Evolutionary conservation across 2,888 invertebrate genomes (phyloP).

Genomic region (Diarsia dahlii): DNA sequence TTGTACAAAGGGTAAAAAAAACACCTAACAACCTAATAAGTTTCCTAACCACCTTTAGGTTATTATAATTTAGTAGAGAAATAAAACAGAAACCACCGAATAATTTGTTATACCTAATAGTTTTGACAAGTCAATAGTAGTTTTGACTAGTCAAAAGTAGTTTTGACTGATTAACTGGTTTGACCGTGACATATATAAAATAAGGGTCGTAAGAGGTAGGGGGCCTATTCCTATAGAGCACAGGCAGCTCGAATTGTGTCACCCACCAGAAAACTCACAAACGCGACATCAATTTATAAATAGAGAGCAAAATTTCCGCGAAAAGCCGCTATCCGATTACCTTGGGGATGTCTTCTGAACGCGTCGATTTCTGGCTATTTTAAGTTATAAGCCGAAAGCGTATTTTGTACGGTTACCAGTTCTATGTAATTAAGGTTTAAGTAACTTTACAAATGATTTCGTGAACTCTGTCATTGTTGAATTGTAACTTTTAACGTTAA

Average conservation of each 20-base stretch:
- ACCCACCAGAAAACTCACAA: constrained; percentile 76
- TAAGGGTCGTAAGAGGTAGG: background rate
- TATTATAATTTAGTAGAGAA: no score
- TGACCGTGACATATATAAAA: background rate
- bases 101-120: no score
- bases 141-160: no score
- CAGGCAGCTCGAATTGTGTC: constrained; percentile 72
- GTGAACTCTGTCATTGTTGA: no score
- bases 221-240: constrained; percentile 16
- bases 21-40: no score
- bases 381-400: constrained; percentile 68
- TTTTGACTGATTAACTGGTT: no score
- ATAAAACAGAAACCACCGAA: no score
- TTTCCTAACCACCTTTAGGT: no score
- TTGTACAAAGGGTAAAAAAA: no score
- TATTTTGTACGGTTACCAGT: background rate
- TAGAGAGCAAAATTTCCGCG: constrained; percentile 83
- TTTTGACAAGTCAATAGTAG: no score
- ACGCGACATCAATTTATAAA: constrained; percentile 84
- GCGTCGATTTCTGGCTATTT: constrained; percentile 69
- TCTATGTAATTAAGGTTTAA: background rate
- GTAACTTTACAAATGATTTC: background rate
- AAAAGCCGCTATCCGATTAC: constrained; percentile 87
- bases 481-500: background rate
- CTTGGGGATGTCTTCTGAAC: constrained; percentile 81